A percentile compares a stretch with the other conserved stretches of the same genome.
phyloP scores from a whole-genome alignment of 2,113 vertebrate genomes.

The Bos javanicus region DNA sequence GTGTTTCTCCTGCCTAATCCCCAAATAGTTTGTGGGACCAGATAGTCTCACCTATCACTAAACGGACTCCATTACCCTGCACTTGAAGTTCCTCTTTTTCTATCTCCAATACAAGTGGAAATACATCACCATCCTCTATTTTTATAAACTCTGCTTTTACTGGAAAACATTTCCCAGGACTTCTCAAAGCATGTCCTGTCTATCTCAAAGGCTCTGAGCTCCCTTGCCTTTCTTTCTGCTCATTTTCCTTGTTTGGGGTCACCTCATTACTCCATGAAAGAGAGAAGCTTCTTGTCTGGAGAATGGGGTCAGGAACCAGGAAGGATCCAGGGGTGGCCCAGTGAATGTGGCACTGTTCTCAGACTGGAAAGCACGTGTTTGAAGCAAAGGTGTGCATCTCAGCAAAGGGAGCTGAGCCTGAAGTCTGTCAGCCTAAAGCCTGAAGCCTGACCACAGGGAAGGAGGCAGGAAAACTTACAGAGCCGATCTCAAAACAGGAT shows the following conservation, averaged over 20 bases:
- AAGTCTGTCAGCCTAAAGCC: not conserved
- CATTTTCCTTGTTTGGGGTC: not conserved
- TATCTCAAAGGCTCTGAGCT: not conserved
- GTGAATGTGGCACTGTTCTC: accelerated
- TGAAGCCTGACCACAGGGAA: not conserved
- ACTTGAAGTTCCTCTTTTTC: not conserved
- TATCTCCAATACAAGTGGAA: not conserved
- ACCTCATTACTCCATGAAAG: not conserved
- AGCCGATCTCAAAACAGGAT: not conserved
- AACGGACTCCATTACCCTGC: not conserved
- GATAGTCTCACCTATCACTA: not conserved
- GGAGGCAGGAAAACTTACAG: not conserved
- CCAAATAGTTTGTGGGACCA: not conserved
- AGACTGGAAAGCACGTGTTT: not conserved
- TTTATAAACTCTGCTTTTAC: not conserved
- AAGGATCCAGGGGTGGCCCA: not conserved
- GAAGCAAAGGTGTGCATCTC: not conserved
- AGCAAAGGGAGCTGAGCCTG: not conserved
- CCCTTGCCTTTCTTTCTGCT: not conserved
- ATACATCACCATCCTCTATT: not conserved
- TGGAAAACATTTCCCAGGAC: not conserved
- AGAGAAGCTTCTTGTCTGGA: not conserved
- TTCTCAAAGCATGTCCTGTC: not conserved
- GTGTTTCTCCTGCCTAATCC: not conserved
- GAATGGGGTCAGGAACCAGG: not conserved